Percentiles rank a stretch among this genome's conserved stretches.
Conservation (phyloP, 2,113 vertebrate species). For the Oncorhynchus masou region DNA sequence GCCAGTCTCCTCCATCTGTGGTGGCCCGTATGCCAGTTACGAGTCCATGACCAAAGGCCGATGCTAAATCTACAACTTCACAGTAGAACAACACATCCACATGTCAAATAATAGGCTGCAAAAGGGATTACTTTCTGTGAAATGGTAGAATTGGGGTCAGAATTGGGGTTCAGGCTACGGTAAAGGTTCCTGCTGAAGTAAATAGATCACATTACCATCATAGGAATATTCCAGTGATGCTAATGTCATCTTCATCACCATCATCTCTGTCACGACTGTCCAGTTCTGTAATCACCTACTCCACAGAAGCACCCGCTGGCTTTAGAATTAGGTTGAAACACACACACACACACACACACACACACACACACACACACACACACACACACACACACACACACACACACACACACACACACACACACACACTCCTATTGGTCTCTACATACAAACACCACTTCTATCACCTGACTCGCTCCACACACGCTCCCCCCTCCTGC, state of each 20-base stretch:
- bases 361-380: not conserved
- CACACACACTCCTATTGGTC: not conserved
- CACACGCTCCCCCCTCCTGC: constrained; percentile 44
- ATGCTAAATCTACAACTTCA: not conserved
- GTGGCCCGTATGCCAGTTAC: not conserved
- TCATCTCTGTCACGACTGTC: not conserved
- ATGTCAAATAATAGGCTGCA: too few species aligned
- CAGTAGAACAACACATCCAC: too few species aligned
- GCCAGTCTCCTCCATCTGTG: too few species aligned
- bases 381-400: not conserved
- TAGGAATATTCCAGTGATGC: not conserved
- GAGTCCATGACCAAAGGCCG: too few species aligned
- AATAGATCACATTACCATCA: not conserved
- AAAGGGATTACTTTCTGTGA: too few species aligned
- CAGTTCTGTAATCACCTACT: not conserved
- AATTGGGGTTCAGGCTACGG: too few species aligned
- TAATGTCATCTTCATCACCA: not conserved
- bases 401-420: not conserved
- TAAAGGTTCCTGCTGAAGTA: too few species aligned
- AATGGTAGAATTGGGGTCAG: too few species aligned
- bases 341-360: too few species aligned
- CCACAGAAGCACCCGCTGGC: too few species aligned
- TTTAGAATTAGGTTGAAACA: too few species aligned
- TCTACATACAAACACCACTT: constrained; percentile 2
- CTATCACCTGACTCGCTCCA: constrained; percentile 25